phyloP scores from a whole-genome alignment of 2,113 vertebrate species.

The Nyctereutes procyonoides region DNA sequence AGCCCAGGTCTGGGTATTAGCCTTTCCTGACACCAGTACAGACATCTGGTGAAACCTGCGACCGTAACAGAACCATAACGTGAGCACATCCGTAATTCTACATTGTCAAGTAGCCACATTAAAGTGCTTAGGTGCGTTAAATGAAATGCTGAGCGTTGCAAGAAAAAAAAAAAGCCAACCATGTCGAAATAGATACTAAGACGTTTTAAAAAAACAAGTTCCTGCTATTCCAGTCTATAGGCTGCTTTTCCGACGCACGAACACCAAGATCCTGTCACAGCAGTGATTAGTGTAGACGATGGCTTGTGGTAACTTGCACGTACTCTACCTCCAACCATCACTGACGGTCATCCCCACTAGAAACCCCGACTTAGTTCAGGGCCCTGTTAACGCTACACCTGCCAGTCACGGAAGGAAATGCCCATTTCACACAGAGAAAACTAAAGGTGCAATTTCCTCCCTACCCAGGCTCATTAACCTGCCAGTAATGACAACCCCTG shows the following conservation, averaged over 20 bases:
- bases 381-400: neutral
- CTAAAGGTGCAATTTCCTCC: neutral
- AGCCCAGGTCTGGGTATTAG: neutral
- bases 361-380: neutral
- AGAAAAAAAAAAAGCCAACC: neutral
- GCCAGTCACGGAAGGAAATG: neutral
- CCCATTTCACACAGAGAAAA: neutral
- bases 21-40: neutral
- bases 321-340: neutral
- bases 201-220: neutral
- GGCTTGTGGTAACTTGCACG: neutral
- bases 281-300: neutral
- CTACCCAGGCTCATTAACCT: neutral
- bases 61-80: neutral
- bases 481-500: neutral
- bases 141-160: neutral
- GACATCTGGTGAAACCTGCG: neutral
- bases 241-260: neutral
- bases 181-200: neutral
- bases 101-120: neutral
- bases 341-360: neutral
- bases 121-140: neutral
- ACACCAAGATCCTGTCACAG: neutral
- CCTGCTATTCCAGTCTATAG: neutral
- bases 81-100: neutral